Evolutionary conservation across 2,113 vertebrate genomes (phyloP).

Genomic region (Crotophaga sulcirostris): DNA sequence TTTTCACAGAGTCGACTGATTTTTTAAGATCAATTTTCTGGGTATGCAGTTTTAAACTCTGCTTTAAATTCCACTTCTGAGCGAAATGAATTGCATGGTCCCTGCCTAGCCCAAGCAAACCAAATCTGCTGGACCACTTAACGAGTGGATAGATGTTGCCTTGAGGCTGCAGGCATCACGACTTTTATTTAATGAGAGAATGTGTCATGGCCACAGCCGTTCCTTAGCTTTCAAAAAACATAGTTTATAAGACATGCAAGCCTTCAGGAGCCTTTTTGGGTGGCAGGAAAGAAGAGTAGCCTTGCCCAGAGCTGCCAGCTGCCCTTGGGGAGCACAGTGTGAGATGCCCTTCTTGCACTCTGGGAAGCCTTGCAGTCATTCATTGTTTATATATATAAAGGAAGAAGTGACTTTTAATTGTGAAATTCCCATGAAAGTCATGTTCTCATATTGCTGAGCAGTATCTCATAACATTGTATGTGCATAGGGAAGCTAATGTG

Average conservation of each 20-base stretch:
- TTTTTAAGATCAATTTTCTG: slow-evolving; percentile 57
- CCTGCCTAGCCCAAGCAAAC: neutral
- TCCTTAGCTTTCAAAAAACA: neutral
- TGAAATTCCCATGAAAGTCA: neutral
- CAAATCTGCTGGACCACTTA: neutral
- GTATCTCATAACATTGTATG: neutral
- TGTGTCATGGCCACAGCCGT: rapidly evolving
- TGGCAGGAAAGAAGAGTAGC: rapidly evolving
- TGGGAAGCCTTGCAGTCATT: neutral
- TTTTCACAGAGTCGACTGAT: neutral
- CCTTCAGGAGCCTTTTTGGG: rapidly evolving
- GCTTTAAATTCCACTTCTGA: neutral
- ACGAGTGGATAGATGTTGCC: neutral
- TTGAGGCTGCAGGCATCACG: neutral
- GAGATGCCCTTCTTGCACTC: rapidly evolving
- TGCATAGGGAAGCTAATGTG: neutral
- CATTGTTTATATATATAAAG: neutral
- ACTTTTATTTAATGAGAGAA: neutral
- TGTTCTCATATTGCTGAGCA: neutral
- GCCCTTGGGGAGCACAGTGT: rapidly evolving
- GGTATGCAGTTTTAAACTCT: slow-evolving; percentile 24
- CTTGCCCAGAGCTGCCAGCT: rapidly evolving
- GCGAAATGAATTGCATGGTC: neutral
- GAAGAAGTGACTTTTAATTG: neutral
- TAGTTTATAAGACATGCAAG: neutral